Evolutionary conservation across 1,140 invertebrate genomes (phyloP).

Genomic region (Bombus vancouverensis): DNA sequence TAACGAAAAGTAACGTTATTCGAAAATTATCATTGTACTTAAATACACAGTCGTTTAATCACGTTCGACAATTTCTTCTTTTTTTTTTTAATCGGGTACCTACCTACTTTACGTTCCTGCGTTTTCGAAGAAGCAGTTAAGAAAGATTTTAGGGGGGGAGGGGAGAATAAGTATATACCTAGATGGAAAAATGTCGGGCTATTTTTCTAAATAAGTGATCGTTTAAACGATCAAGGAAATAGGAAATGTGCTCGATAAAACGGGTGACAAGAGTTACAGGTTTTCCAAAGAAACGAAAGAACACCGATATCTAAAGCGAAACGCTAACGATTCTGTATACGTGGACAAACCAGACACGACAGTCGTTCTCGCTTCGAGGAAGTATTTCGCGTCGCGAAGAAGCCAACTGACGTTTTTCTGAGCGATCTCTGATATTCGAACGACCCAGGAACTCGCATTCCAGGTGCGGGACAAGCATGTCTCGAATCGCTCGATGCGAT

Average conservation of each 20-base stretch:
- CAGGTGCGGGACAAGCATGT: conserved; percentile 60
- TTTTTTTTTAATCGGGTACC: no score
- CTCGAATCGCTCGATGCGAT: conserved; percentile 58
- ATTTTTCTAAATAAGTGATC: background rate
- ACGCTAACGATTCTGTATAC: conserved; percentile 50
- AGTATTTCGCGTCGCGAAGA: conserved; percentile 41
- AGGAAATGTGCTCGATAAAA: background rate
- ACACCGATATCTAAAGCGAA: background rate
- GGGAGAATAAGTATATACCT: background rate
- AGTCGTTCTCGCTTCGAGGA: conserved; percentile 43
- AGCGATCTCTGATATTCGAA: conserved; percentile 55
- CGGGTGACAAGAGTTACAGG: background rate
- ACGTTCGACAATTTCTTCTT: no score
- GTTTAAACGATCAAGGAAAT: conserved; percentile 6
- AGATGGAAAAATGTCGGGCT: background rate
- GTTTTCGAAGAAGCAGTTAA: background rate
- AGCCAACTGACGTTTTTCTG: conserved; percentile 55
- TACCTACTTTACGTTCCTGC: no score
- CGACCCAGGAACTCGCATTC: conserved; percentile 63
- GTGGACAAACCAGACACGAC: conserved; percentile 40
- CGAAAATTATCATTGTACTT: no score
- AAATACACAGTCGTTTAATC: no score
- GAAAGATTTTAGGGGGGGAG: background rate
- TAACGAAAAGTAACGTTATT: no score
- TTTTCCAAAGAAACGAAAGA: conserved; percentile 12